Percentiles rank a stretch among this genome's conserved stretches.
Conservation (phyloP, 2,113 vertebrate genomes). For the Ceuthmochares aereus region DNA sequence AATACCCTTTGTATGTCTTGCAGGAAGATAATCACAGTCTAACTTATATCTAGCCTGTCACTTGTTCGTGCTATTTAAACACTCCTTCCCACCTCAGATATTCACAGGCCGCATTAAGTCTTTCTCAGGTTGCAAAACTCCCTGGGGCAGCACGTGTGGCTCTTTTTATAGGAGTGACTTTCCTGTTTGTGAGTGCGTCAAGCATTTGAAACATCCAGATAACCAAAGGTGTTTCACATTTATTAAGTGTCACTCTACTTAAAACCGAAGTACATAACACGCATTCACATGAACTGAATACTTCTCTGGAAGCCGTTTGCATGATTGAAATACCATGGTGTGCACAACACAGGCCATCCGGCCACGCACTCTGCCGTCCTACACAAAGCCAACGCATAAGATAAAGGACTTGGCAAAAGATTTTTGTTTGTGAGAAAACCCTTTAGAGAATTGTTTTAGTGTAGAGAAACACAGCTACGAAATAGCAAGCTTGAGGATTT, state of each 20-base stretch:
- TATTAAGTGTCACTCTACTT: slow-evolving; percentile 29
- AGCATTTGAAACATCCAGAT: slow-evolving; percentile 31
- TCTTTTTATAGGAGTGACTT: not conserved
- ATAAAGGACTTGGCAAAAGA: not conserved
- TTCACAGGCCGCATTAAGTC: not conserved
- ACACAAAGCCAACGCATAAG: not conserved
- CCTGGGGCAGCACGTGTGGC: not conserved
- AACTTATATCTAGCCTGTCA: not conserved
- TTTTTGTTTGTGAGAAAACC: not conserved
- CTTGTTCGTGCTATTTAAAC: slow-evolving; percentile 11
- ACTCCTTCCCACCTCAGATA: not conserved
- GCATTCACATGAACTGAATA: not conserved
- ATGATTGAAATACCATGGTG: not conserved
- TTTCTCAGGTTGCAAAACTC: not conserved
- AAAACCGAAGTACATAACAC: not conserved
- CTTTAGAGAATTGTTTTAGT: not conserved
- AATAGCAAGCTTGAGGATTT: not conserved
- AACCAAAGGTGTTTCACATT: slow-evolving; percentile 37
- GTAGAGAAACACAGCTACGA: not conserved
- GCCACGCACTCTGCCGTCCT: not conserved
- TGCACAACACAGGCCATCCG: not conserved
- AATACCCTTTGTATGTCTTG: not conserved
- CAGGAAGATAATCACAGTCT: slow-evolving; percentile 19
- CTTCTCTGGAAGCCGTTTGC: not conserved
- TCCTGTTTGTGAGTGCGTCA: slow-evolving; percentile 14